Conservation (phyloP, 2,797 vertebrate species). For the Pseudomugil gertrudae region DNA sequence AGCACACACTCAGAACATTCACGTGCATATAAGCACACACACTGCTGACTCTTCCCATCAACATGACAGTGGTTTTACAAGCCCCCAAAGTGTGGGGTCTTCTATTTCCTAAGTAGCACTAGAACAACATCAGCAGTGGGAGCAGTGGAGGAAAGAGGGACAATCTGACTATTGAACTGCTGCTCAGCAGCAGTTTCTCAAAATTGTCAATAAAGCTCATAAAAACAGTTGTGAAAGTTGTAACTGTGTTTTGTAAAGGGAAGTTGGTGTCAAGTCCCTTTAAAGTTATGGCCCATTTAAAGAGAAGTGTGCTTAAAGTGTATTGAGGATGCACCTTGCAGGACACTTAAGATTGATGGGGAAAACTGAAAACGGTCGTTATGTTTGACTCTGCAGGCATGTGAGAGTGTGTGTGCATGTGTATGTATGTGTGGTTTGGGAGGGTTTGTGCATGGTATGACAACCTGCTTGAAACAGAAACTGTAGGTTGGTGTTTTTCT, state of each 20-base stretch:
- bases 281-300: slow-evolving; percentile 78
- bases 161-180: slow-evolving; percentile 69
- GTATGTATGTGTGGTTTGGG: slow-evolving; percentile 19
- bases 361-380: slow-evolving; percentile 64
- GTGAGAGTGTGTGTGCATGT: slow-evolving; percentile 21
- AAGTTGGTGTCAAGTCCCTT: slow-evolving; percentile 78
- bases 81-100: slow-evolving; percentile 79
- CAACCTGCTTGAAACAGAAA: slow-evolving; percentile 74
- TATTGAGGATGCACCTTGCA: slow-evolving; percentile 77
- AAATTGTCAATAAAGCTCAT: slow-evolving; percentile 78
- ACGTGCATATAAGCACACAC: slow-evolving; percentile 33
- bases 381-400: slow-evolving; percentile 13
- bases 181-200: slow-evolving; percentile 47
- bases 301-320: slow-evolving; percentile 71
- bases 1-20: slow-evolving; percentile 34
- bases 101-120: slow-evolving; percentile 70
- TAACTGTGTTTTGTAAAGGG: slow-evolving; percentile 78
- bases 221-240: slow-evolving; percentile 77
- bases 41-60: slow-evolving; percentile 67
- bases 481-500: slow-evolving; percentile 69
- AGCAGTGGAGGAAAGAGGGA: slow-evolving; percentile 43
- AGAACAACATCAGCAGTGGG: slow-evolving; percentile 69
- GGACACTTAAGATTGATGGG: slow-evolving; percentile 68
- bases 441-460: slow-evolving; percentile 27
- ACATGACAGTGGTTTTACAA: slow-evolving; percentile 80